A percentile compares a stretch with the other conserved stretches of the same genome.
Evolutionary conservation across 1,140 invertebrate species (phyloP).

Genomic region (Mizuhopecten yessoensis): DNA sequence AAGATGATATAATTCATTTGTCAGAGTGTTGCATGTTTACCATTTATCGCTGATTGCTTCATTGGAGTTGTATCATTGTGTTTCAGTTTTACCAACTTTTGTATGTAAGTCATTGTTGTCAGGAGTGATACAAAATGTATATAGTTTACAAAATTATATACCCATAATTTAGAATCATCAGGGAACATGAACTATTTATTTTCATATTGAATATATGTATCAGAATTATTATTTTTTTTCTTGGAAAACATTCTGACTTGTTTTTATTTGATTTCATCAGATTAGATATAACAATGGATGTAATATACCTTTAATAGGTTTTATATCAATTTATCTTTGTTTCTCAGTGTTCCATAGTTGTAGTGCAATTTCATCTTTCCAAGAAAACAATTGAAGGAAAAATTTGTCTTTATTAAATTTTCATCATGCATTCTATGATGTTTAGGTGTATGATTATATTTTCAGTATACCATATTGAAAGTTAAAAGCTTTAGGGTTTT

Average conservation of each 20-base stretch:
- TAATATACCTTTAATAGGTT: too few species aligned
- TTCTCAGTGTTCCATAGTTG: too few species aligned
- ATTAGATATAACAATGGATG: not conserved
- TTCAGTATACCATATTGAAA: too few species aligned
- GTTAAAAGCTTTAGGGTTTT: too few species aligned
- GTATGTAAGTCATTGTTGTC: not conserved
- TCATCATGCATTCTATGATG: too few species aligned
- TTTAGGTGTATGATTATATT: too few species aligned
- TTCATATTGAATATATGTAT: conserved; percentile 4
- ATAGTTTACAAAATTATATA: not conserved
- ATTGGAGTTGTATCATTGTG: not conserved
- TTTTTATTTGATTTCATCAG: not conserved
- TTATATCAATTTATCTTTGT: too few species aligned
- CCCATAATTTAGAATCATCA: not conserved
- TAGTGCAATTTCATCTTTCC: too few species aligned
- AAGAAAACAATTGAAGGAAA: too few species aligned
- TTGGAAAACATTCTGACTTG: not conserved
- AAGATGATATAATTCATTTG: conserved; percentile 35
- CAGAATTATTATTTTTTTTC: not conserved
- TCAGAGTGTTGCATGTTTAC: not conserved
- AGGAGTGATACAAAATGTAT: not conserved
- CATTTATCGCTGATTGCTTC: not conserved
- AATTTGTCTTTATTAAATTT: too few species aligned
- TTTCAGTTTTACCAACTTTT: not conserved
- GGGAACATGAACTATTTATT: conserved; percentile 9